Evolutionary conservation across 2,113 vertebrate genomes (phyloP).

Genomic region (Entomyzon cyanotis): DNA sequence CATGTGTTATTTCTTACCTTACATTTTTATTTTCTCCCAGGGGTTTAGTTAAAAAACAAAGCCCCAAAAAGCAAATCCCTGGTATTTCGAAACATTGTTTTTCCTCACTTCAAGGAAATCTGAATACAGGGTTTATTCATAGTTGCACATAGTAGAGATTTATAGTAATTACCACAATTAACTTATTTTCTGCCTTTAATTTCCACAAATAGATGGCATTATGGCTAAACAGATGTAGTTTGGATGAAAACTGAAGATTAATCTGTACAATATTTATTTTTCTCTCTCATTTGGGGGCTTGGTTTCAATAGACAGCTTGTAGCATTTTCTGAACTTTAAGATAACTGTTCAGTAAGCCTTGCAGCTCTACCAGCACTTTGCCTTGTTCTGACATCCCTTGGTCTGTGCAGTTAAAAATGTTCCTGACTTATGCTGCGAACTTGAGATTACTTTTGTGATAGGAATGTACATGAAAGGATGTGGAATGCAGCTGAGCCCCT

Average conservation of each 20-base stretch:
- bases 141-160: neutral
- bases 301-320: neutral
- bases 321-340: neutral
- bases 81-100: neutral
- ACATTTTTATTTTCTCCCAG: neutral
- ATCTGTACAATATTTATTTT: neutral
- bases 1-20: neutral
- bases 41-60: neutral
- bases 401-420: neutral
- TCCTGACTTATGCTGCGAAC: neutral
- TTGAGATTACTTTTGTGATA: neutral
- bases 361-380: neutral
- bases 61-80: rapidly evolving
- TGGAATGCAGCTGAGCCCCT: neutral
- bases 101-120: neutral
- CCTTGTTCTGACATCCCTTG: neutral
- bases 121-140: neutral
- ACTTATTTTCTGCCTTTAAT: neutral
- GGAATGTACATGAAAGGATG: neutral
- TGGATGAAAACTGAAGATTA: neutral
- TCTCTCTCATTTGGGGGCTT: neutral
- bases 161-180: neutral
- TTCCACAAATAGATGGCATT: neutral
- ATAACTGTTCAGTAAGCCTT: neutral
- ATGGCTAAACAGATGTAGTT: neutral